Conservation (phyloP, 2,797 vertebrate species). For the Chanos chanos region DNA sequence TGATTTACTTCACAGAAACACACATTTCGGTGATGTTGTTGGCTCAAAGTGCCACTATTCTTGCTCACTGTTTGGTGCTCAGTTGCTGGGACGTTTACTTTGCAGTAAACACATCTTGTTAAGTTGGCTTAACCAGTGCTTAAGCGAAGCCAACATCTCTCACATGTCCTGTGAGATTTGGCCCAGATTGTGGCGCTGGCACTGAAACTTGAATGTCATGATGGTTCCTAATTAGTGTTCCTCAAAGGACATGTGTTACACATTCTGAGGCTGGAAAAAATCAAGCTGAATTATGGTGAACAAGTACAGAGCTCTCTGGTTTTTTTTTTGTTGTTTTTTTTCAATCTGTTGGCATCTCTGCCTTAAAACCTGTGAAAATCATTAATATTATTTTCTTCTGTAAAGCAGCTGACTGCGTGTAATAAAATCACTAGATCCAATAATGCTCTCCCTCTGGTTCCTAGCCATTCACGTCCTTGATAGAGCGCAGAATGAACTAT, state of each 20-base stretch:
- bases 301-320: not conserved
- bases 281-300: constrained; percentile 2
- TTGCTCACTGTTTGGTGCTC: not conserved
- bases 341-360: not conserved
- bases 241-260: constrained; percentile 28
- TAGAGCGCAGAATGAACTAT: no score
- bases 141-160: not conserved
- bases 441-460: no score
- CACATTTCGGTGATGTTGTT: not conserved
- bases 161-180: constrained; percentile 17
- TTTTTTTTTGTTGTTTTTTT: not conserved
- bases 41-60: not conserved
- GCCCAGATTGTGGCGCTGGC: constrained; percentile 7
- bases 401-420: no score
- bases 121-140: constrained; percentile 8
- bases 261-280: constrained; percentile 21
- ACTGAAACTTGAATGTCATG: constrained; percentile 6
- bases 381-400: no score
- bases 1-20: no score
- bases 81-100: constrained; percentile 1
- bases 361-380: not conserved
- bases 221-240: constrained; percentile 19
- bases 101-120: not conserved
- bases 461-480: no score
- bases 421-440: no score